Evolutionary conservation across 2,797 vertebrate species (phyloP), one percentile per base, ranked within the genome.

Genomic region (Ammospiza maritima): DNA sequence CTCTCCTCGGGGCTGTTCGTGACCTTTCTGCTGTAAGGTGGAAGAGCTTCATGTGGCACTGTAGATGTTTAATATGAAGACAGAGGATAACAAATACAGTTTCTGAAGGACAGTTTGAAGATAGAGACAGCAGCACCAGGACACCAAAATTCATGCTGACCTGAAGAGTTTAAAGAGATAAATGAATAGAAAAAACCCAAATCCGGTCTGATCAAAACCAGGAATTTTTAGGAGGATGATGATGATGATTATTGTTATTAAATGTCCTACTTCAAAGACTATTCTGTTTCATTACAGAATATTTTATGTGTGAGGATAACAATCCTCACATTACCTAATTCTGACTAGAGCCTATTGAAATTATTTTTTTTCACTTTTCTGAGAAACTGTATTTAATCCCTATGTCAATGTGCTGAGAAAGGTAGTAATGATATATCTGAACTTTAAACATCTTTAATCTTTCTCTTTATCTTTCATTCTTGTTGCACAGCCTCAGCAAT

Each of bases 401-500:
- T 97, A 86, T 96, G 95, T 96, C 97, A 97, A 70, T 97, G 94
- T 97, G 93, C 88, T 76, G 86, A 92, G 76, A 89, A 96, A 97
- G 96, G 97, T 96, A 97, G 94, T 91, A 97, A 97, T 98, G 96
- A 97, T 95, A 94, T 94, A 96, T 74, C 95, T 96, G 96, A 98
- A 97, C 96, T 96, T 97, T 96, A 97, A 97, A 96, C 91, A 93
- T 96, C 85, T 98, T 98, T 97, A 97, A 97, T 97, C 95, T 97
- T 97, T 89, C 81, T 90, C 96, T 97, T 97, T 95, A 96, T 94
- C 96, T 97, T 96, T 97, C 93, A 95, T 97, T 97, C 94, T 96
- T 97, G 94, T 95, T 96, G 90, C 93, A 95, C 80, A 87, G 92
- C 90, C 97, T 96, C 72, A 88, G 93, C 94, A 97, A 97, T 97